Base-by-base conservation (phyloP, 2,888 invertebrate genomes). In the Trissonchulus latispiculum region DNA sequence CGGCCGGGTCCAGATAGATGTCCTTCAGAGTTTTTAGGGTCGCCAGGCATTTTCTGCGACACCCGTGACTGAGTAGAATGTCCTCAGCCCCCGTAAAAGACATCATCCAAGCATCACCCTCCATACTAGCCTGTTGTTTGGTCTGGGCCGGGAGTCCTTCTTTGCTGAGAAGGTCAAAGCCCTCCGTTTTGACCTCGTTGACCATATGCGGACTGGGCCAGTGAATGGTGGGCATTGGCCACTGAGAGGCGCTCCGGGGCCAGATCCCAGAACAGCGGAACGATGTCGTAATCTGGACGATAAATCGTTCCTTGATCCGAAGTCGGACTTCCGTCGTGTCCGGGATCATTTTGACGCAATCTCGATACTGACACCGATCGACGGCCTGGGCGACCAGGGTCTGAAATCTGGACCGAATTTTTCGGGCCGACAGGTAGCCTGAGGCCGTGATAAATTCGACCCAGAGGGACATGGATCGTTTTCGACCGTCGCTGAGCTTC, bases 391-490 rank as follows among this genome's bases (percentile, higher is more conserved):
- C 90, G 36, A 93, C 91, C 73, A 93, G 84, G 0, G 92, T 91
- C 84, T 93, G 95, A 85, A 95, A 95, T 1, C 95, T 87, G 37
- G 93, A 92, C 70, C 95, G 88, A 79, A 95, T 95, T 86, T 95
- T 95, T 64, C 95, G 86, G 15, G 95, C 94, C 0, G 93, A 93
- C 61, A 95, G 85, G 83, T 95, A 95, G 0, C 95, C 95, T 1
- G 93, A 93, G 1, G 95, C 95, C 0, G 95, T 95, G 82, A 95
- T 95, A 86, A 95, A 95, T 85, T 95, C 95, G 68, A 95, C 95
- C 95, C 95, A 95, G 2, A 95, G 87, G 0, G 95, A 95, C 95
- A 95, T 95, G 79, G 94, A 94, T 68, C 95, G 88, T 84, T 95
- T 95, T 76, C 95, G 88, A 74, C 95, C 95, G 86, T 95, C 95